phyloP scores from a whole-genome alignment of 2,888 invertebrate species.

The Leucophora obtusa region DNA sequence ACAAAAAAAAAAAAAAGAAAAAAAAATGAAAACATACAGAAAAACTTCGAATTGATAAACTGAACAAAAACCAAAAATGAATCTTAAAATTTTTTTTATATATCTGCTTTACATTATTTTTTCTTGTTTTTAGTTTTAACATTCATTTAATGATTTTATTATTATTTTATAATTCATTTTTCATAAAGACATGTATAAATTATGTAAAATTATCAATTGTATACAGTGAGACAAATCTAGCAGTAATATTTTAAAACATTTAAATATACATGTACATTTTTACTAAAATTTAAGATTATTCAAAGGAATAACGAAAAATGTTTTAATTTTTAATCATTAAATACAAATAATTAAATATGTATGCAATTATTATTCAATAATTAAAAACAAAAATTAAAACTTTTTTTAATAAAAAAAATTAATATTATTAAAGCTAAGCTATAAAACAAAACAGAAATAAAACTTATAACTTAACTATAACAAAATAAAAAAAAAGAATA shows the following conservation, averaged over 20 bases:
- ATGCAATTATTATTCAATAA: slow-evolving; percentile 76
- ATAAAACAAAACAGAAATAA: slow-evolving; percentile 14
- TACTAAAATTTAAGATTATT: slow-evolving; percentile 53
- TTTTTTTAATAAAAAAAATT: slow-evolving; percentile 63
- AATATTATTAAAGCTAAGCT: slow-evolving; percentile 46
- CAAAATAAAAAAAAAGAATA: slow-evolving; percentile 29
- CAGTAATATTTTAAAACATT: slow-evolving; percentile 41
- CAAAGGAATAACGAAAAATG: slow-evolving; percentile 40
- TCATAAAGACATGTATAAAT: slow-evolving; percentile 49
- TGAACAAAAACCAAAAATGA: slow-evolving; percentile 43
- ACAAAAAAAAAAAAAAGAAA: background rate
- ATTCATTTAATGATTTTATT: slow-evolving; percentile 6
- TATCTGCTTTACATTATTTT: background rate
- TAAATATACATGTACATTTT: slow-evolving; percentile 47
- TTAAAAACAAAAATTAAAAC: slow-evolving; percentile 70
- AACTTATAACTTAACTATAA: background rate
- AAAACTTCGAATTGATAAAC: slow-evolving; percentile 42
- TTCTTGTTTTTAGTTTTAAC: background rate
- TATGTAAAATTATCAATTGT: slow-evolving; percentile 46
- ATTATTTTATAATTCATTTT: slow-evolving; percentile 6
- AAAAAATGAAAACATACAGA: background rate
- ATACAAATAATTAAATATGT: slow-evolving; percentile 43
- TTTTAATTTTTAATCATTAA: slow-evolving; percentile 54
- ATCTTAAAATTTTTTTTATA: slow-evolving; percentile 36
- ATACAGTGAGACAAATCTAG: slow-evolving; percentile 21